A percentile compares a stretch with the other conserved stretches of the same genome.
phyloP scores from a whole-genome alignment of 2,888 invertebrate genomes.

The Ophion obscuratus region DNA sequence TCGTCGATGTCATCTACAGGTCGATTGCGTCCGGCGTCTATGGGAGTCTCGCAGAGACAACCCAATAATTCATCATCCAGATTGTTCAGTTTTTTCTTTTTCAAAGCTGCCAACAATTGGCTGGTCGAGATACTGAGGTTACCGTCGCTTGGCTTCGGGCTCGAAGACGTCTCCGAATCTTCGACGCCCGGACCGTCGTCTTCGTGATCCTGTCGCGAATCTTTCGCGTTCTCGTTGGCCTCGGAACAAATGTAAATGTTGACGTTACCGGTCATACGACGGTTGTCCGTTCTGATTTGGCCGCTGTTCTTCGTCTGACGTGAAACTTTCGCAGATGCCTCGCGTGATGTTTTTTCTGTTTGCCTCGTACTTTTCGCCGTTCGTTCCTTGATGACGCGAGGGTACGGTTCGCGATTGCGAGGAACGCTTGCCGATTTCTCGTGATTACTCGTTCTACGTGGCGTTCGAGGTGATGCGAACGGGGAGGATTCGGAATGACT shows the following conservation, averaged over 20 bases:
- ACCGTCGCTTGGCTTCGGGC: conserved; percentile 67
- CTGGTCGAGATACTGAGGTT: conserved; percentile 66
- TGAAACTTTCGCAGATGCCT: conserved; percentile 10
- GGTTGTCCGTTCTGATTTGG: conserved; percentile 72
- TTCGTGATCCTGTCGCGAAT: conserved; percentile 49
- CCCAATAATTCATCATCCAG: conserved; percentile 46
- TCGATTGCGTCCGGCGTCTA: conserved; percentile 11
- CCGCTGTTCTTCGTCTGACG: conserved; percentile 33
- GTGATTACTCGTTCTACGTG: not conserved
- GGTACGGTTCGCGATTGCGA: conserved; percentile 24
- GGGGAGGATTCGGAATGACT: conserved; percentile 22
- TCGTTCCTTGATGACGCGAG: conserved; percentile 9
- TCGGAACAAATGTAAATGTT: conserved; percentile 80
- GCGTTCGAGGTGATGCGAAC: not conserved
- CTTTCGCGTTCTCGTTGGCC: conserved; percentile 67
- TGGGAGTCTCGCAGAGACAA: conserved; percentile 48
- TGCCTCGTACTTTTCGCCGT: conserved; percentile 26
- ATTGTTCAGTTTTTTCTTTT: conserved; percentile 60
- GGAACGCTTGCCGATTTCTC: conserved; percentile 12
- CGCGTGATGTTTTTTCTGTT: conserved; percentile 25
- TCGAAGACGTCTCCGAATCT: conserved; percentile 66
- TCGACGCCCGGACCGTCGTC: conserved; percentile 43
- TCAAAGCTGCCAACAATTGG: conserved; percentile 68
- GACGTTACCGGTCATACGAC: conserved; percentile 78
- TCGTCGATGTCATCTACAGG: conserved; percentile 21